These are phyloP conservation scores for Myrmecobius fasciatus DNA, from an alignment of 2,113 vertebrate genomes.

Conservation along the genomic window DNA sequence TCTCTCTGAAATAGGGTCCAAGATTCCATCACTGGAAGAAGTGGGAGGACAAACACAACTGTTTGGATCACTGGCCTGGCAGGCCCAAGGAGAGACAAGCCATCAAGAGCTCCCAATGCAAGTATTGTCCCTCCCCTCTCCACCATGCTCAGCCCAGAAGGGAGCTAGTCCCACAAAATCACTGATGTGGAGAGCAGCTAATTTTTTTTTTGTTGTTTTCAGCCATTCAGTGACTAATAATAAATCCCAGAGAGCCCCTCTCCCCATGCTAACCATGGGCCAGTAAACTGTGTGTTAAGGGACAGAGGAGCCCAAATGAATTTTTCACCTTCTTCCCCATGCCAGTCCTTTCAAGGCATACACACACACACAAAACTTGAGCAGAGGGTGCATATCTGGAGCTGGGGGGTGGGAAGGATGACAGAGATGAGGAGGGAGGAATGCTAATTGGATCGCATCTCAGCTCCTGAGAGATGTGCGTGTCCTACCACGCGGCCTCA, in stretches of 20 bases:
- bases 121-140: neutral
- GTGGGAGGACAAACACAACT: neutral
- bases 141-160: neutral
- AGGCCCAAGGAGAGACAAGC: neutral
- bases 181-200: constrained; percentile 42
- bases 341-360: constrained; percentile 82
- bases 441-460: constrained; percentile 66
- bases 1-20: neutral
- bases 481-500: constrained; percentile 83
- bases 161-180: constrained; percentile 12
- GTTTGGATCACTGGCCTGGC: neutral
- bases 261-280: constrained; percentile 81
- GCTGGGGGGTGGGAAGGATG: constrained; percentile 78
- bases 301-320: constrained; percentile 83
- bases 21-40: neutral
- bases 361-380: constrained; percentile 51
- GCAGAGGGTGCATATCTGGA: constrained; percentile 69
- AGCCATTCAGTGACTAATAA: constrained; percentile 73
- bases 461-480: constrained; percentile 79
- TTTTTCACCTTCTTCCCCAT: constrained; percentile 79
- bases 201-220: neutral
- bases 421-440: constrained; percentile 32
- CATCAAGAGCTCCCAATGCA: neutral
- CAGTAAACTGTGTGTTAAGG: constrained; percentile 85
- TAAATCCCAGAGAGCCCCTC: constrained; percentile 79